Conservation (phyloP, 2,797 vertebrate genomes). For the Alauda arvensis region DNA sequence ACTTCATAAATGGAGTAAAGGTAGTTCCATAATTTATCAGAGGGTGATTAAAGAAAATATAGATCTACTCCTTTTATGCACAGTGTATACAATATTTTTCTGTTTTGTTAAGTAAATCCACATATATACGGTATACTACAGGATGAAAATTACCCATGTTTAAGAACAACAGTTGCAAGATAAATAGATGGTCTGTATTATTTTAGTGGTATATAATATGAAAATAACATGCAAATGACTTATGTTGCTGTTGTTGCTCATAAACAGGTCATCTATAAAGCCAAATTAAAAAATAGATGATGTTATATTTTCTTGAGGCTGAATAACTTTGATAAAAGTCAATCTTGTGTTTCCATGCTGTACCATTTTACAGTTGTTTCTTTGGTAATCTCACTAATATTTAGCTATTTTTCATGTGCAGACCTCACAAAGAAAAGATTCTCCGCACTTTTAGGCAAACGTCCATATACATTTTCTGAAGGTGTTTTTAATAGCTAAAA, state of each 20-base stretch:
- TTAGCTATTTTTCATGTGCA: neutral
- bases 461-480: neutral
- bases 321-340: neutral
- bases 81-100: neutral
- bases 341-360: neutral
- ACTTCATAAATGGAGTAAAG: neutral
- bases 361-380: neutral
- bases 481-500: neutral
- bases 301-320: neutral
- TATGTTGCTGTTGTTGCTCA: neutral
- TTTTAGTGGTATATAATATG: neutral
- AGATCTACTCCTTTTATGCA: neutral
- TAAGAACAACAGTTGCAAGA: neutral
- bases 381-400: neutral
- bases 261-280: neutral
- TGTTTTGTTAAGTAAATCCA: neutral
- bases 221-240: neutral
- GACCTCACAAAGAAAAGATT: constrained; percentile 1
- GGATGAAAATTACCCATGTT: neutral
- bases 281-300: neutral
- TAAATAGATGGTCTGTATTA: neutral
- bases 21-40: neutral
- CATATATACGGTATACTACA: neutral
- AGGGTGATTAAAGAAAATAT: neutral
- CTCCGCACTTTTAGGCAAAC: neutral